Percentiles rank a stretch among this genome's conserved stretches.
Evolutionary conservation across 2,888 invertebrate species (phyloP).

Genomic region (Drosophila formosana): DNA sequence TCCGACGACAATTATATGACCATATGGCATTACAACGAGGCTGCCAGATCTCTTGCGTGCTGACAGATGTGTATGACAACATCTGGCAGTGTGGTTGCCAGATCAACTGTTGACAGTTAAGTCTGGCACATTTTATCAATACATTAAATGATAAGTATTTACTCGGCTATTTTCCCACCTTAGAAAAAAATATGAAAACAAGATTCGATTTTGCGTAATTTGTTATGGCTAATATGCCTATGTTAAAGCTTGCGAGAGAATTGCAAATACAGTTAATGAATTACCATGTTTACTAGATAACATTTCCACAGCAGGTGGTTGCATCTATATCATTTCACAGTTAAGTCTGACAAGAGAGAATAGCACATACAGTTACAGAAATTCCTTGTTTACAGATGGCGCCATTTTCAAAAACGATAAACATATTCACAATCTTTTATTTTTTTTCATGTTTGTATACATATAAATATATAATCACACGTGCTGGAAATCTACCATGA

Average conservation of each 20-base stretch:
- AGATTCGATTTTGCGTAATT: no score
- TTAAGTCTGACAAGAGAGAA: no score
- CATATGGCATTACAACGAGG: conserved; percentile 9
- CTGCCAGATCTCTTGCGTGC: conserved; percentile 36
- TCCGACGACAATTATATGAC: conserved; percentile 19
- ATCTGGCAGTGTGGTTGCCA: conserved; percentile 44
- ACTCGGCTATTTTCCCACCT: no score
- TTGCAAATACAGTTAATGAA: background rate
- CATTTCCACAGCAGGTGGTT: background rate
- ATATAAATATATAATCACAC: conserved; percentile 67
- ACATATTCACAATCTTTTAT: conserved; percentile 39
- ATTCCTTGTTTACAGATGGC: background rate
- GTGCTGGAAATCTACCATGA: conserved; percentile 68
- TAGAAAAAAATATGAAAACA: no score
- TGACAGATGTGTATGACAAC: conserved; percentile 25
- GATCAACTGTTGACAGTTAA: conserved; percentile 2
- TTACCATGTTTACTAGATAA: background rate
- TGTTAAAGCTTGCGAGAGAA: no score
- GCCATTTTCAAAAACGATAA: background rate
- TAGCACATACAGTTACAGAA: background rate
- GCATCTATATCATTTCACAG: no score
- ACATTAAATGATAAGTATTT: no score
- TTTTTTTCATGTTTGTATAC: conserved; percentile 63
- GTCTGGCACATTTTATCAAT: background rate
- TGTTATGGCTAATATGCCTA: no score